A percentile compares a stretch with the other conserved stretches of the same genome.
phyloP scores from a whole-genome alignment of 2,797 vertebrate genomes.

The Girardinus metallicus region DNA sequence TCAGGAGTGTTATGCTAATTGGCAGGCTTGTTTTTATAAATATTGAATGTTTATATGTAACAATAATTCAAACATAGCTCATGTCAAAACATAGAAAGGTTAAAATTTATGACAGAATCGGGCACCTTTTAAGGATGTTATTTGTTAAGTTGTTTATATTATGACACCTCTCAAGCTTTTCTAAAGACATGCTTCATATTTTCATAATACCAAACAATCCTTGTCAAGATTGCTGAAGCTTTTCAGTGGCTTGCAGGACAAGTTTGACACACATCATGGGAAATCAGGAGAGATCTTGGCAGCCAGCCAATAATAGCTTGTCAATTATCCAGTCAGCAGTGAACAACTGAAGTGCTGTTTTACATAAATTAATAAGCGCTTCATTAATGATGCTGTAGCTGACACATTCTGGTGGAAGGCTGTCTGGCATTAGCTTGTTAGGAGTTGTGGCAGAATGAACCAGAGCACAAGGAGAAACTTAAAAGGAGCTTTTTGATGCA shows the following conservation, averaged over 20 bases:
- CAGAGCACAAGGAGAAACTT: conserved; percentile 53
- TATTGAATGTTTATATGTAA: background rate
- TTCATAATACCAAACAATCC: conserved; percentile 43
- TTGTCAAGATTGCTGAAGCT: conserved; percentile 53
- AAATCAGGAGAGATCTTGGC: conserved; percentile 52
- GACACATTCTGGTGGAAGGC: conserved; percentile 43
- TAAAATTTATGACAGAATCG: background rate
- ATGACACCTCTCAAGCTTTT: conserved; percentile 41
- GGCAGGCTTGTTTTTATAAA: background rate
- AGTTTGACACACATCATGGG: conserved; percentile 54
- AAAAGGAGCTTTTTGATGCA: conserved; percentile 69
- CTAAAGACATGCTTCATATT: conserved; percentile 35
- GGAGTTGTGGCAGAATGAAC: conserved; percentile 40
- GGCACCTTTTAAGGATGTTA: conserved; percentile 1
- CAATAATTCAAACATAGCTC: background rate
- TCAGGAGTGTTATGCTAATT: background rate
- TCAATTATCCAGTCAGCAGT: conserved; percentile 67
- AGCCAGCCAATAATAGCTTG: conserved; percentile 60
- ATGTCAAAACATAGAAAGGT: conserved; percentile 1
- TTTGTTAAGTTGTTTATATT: conserved; percentile 34
- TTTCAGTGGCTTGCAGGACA: conserved; percentile 33
- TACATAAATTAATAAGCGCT: conserved; percentile 60
- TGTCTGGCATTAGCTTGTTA: conserved; percentile 53
- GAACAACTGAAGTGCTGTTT: conserved; percentile 43
- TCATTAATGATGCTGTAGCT: conserved; percentile 51